Conservation (phyloP, 2,888 invertebrate genomes). For the Unio delphinus region DNA sequence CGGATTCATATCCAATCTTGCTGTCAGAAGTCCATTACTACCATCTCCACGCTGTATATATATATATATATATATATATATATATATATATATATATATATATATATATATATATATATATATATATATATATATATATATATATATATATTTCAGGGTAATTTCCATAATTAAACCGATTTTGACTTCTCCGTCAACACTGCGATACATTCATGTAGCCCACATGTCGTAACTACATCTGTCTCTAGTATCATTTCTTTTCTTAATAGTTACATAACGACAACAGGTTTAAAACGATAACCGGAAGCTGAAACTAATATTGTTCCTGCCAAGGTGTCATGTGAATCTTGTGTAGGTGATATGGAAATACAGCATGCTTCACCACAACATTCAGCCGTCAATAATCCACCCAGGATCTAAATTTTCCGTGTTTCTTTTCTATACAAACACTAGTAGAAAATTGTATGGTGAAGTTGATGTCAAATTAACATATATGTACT, state of each 20-base stretch:
- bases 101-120: too few species aligned
- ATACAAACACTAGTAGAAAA: too few species aligned
- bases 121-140: too few species aligned
- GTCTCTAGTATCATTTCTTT: constrained; percentile 23
- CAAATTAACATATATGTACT: constrained; percentile 11
- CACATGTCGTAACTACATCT: constrained; percentile 21
- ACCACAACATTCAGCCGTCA: constrained; percentile 16
- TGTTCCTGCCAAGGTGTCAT: constrained; percentile 14
- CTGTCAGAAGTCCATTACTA: constrained; percentile 5
- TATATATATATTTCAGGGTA: too few species aligned
- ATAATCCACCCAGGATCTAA: constrained; percentile 22
- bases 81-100: too few species aligned
- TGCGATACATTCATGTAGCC: constrained; percentile 10
- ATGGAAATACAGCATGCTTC: constrained; percentile 18
- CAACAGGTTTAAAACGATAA: constrained; percentile 26
- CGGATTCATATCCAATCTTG: constrained; percentile 10
- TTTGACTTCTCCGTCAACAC: constrained; percentile 12
- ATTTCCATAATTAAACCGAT: constrained; percentile 8
- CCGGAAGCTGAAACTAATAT: constrained; percentile 18
- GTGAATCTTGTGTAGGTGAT: constrained; percentile 16
- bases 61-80: too few species aligned
- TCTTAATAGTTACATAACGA: constrained; percentile 22
- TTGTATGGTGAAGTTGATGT: constrained; percentile 14
- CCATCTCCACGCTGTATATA: constrained; percentile 9
- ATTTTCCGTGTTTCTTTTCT: constrained; percentile 13